These are phyloP conservation scores for Brachirus orientalis DNA, from an alignment of 2,113 vertebrate species.

Conservation along the genomic window DNA sequence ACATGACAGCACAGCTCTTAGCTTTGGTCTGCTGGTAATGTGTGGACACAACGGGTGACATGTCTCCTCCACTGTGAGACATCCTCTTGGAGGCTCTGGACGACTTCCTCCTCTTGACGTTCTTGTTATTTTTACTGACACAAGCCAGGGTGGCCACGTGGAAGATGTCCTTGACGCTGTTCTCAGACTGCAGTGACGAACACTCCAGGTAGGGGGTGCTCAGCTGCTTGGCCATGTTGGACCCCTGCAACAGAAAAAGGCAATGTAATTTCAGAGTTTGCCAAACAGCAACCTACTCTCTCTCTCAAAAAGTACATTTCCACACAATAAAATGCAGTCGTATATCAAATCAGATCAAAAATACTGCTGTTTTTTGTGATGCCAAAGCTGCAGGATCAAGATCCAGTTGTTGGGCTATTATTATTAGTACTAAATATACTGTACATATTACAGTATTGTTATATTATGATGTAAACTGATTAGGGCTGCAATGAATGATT, in stretches of 20 bases:
- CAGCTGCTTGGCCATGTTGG: constrained; percentile 92
- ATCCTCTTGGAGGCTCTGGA: constrained; percentile 88
- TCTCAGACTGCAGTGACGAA: constrained; percentile 91
- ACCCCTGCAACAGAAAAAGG: constrained; percentile 79
- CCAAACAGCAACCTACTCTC: too few species aligned
- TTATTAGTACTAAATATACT: too few species aligned
- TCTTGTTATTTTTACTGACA: constrained; percentile 90
- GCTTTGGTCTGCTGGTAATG: constrained; percentile 92
- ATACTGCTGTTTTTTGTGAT: too few species aligned
- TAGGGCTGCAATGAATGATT: too few species aligned
- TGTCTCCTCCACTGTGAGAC: constrained; percentile 86
- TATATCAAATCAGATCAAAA: too few species aligned
- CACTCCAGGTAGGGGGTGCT: constrained; percentile 92
- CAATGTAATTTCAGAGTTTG: neutral
- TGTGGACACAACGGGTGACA: constrained; percentile 82
- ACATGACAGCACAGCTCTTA: constrained; percentile 92
- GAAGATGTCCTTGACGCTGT: constrained; percentile 94
- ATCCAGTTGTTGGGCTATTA: too few species aligned
- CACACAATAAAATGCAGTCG: too few species aligned
- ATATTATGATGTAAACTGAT: too few species aligned
- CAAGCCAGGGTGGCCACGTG: constrained; percentile 92
- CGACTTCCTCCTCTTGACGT: constrained; percentile 89
- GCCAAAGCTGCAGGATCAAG: too few species aligned
- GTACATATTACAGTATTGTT: too few species aligned
- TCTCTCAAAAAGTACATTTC: too few species aligned